A percentile compares a stretch with the other conserved stretches of the same genome.
Conservation (phyloP, 2,113 vertebrate genomes). For the Pterocles orientalis region DNA sequence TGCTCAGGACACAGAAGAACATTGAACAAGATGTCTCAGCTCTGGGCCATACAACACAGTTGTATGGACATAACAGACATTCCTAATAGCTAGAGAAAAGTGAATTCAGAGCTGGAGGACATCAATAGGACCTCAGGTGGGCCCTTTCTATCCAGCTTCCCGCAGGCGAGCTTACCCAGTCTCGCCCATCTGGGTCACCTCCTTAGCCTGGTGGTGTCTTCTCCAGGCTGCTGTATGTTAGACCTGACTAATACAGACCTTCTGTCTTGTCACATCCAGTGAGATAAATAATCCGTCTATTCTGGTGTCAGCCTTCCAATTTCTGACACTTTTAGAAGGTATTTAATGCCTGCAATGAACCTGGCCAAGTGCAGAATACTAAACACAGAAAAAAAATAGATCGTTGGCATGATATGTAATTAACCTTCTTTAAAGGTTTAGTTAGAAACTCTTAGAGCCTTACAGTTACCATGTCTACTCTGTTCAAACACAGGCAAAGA, state of each 20-base stretch:
- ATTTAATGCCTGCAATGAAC: not conserved
- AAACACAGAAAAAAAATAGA: not conserved
- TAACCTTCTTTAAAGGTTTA: not conserved
- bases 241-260: not conserved
- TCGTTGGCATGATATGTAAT: not conserved
- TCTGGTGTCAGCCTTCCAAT: not conserved
- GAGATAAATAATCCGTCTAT: not conserved
- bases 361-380: not conserved
- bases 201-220: not conserved
- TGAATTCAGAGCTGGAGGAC: not conserved
- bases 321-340: not conserved
- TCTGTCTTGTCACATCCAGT: not conserved
- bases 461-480: not conserved
- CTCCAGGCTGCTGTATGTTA: not conserved
- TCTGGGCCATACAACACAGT: not conserved
- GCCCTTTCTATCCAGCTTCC: not conserved
- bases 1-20: not conserved
- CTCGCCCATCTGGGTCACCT: not conserved
- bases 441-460: not conserved
- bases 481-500: not conserved
- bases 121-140: not conserved
- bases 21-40: not conserved
- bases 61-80: not conserved
- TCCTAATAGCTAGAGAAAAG: not conserved
- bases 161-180: not conserved